Evolutionary conservation across 1,140 invertebrate genomes (phyloP), one percentile per base, ranked within the genome.

Genomic region (Brachionus plicatilis): DNA sequence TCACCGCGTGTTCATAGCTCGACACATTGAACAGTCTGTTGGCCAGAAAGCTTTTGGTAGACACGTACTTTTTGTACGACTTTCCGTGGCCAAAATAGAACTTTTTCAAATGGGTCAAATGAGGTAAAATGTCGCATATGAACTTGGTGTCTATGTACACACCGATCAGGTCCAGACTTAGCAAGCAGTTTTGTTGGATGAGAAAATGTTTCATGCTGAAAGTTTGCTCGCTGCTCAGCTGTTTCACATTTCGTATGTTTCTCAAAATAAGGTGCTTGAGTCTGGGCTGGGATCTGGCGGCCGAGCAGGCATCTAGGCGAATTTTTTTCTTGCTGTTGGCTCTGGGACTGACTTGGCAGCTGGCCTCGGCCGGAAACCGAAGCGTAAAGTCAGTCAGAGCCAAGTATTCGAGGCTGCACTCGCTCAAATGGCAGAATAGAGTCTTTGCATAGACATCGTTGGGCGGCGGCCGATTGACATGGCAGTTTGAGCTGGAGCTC

Each of bases 71-170:
- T 68, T 82, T 82, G n/a, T 82, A 82, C 0, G 37, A 47, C n/a
- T 82, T 82, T 3, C 79, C 79, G 24, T 82, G 79, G 11, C 79
- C 79, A 65, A 82, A 82, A 65, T 68, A 68, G 14, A 68, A 82
- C n/a, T 11, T 68, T 37, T 37, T 82, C 43, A 82, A 68, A 65
- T 65, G 33, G 12, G 2, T 3, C 27, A 82, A 65, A 47, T 65
- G 11, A 9, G 12, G 20, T 2, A 82, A 7, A 20, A 82, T 65
- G 14, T 43, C n/a, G 53, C 79, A 65, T 29, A 82, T 12, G n/a
- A 82, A 65, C 20, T 60, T 65, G 4, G 79, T 45, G 50, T 68
- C 65, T 8, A 82, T 27, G 60, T 82, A 47, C 37, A 82, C 45
- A 29, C 79, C 79, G 17, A 82, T 47, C 24, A 82, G 53, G 17